A percentile compares a stretch with the other conserved stretches of the same genome.
phyloP scores from a whole-genome alignment of 1,140 invertebrate species.

The Panonychus citri region DNA sequence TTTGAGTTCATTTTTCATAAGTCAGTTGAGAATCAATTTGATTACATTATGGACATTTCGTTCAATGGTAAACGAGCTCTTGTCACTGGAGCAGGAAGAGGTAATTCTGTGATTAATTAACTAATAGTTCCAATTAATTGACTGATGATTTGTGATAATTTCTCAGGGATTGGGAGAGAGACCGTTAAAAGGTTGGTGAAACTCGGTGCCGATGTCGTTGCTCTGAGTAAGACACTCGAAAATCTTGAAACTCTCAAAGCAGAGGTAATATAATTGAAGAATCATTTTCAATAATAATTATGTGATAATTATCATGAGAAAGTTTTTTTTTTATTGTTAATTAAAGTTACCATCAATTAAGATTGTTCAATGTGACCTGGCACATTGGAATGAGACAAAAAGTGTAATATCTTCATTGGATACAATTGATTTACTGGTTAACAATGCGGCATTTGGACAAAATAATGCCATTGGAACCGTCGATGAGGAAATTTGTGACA shows the following conservation, averaged over 20 bases:
- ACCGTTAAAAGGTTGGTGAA: not conserved
- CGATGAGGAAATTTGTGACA: conserved; percentile 40
- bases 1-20: too few relatives aligned
- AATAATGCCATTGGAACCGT: conserved; percentile 38
- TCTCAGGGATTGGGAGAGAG: not conserved
- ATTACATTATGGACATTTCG: conserved; percentile 22
- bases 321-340: not conserved
- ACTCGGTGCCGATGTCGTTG: not conserved
- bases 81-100: conserved; percentile 56
- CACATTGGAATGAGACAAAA: conserved; percentile 44
- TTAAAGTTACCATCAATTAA: conserved; percentile 30
- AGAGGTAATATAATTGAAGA: not conserved
- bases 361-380: conserved; percentile 39
- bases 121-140: not conserved
- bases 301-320: not conserved
- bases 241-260: not conserved
- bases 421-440: conserved; percentile 44
- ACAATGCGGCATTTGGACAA: conserved; percentile 46
- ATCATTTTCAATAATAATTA: too few relatives aligned
- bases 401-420: not conserved
- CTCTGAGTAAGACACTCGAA: not conserved
- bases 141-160: not conserved
- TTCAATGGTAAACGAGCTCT: conserved; percentile 48
- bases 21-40: too few relatives aligned
- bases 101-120: conserved; percentile 30